phyloP scores from a whole-genome alignment of 1,140 invertebrate genomes.

The Calosoma granatense region DNA sequence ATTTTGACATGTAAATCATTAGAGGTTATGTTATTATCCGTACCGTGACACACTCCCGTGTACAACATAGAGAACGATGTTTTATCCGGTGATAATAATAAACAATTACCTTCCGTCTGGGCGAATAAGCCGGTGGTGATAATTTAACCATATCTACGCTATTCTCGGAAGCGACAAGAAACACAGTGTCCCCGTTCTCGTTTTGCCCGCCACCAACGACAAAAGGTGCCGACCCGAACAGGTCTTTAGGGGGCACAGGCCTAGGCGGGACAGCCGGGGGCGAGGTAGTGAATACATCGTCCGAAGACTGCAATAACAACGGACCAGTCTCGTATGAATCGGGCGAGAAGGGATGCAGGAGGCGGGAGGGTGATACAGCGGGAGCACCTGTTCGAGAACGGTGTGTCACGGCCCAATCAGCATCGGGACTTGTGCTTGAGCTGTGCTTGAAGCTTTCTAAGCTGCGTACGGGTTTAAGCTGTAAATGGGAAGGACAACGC shows the following conservation, averaged over 20 bases:
- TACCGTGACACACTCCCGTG: too few species aligned
- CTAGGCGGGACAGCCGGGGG: conserved; percentile 19
- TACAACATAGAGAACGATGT: too few species aligned
- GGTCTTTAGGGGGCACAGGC: conserved; percentile 17
- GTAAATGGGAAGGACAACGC: conserved; percentile 29
- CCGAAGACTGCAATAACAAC: conserved; percentile 17
- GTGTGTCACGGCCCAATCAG: conserved; percentile 18
- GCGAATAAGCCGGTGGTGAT: conserved; percentile 27
- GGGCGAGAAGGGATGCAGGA: conserved; percentile 21
- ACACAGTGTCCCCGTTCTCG: conserved; percentile 32
- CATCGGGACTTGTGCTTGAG: conserved; percentile 34
- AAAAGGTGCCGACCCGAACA: conserved; percentile 30
- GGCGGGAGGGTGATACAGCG: conserved; percentile 19
- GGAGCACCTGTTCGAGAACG: conserved; percentile 18
- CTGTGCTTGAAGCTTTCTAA: conserved; percentile 46
- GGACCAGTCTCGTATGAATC: conserved; percentile 15
- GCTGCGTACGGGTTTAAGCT: conserved; percentile 49
- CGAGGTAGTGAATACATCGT: conserved; percentile 25
- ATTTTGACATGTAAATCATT: too few species aligned
- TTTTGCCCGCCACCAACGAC: conserved; percentile 31
- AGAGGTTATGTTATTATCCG: too few species aligned
- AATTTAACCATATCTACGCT: conserved; percentile 33
- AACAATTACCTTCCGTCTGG: too few species aligned
- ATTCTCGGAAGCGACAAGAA: conserved; percentile 31
- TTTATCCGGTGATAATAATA: too few species aligned